A percentile compares a stretch with the other conserved stretches of the same genome.
Evolutionary conservation across 2,888 invertebrate species (phyloP).

Genomic region (Mellilla xanthometata): DNA sequence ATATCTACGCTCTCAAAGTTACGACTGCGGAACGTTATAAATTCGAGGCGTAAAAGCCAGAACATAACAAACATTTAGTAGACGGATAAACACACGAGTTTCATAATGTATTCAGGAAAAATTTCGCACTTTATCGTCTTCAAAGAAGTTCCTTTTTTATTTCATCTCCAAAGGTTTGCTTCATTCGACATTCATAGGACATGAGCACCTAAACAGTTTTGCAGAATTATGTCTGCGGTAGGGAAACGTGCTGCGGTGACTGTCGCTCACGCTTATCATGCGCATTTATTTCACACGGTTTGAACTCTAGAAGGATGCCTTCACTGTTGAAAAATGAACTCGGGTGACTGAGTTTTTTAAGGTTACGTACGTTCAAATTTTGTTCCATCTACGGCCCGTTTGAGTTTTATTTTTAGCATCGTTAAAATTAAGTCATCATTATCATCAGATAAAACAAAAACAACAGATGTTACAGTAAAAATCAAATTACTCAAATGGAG

Average conservation of each 20-base stretch:
- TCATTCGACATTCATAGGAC: constrained; percentile 57
- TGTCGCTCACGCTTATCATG: constrained; percentile 25
- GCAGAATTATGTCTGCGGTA: constrained; percentile 40
- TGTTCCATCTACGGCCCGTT: too few species aligned
- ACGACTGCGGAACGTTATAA: constrained; percentile 21
- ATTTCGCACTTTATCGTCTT: constrained; percentile 44
- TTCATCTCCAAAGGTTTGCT: constrained; percentile 47
- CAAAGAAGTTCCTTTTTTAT: constrained; percentile 49
- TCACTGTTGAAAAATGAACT: neutral
- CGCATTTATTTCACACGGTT: constrained; percentile 26
- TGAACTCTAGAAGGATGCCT: constrained; percentile 5
- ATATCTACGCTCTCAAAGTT: constrained; percentile 21
- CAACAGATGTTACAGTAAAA: too few species aligned
- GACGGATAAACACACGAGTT: constrained; percentile 28
- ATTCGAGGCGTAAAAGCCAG: constrained; percentile 19
- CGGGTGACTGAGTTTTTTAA: too few species aligned
- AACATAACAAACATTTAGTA: constrained; percentile 29
- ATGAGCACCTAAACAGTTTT: constrained; percentile 48
- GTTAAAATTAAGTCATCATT: too few species aligned
- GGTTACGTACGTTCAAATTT: too few species aligned
- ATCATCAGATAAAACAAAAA: too few species aligned
- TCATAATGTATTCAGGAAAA: constrained; percentile 40
- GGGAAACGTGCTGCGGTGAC: constrained; percentile 15
- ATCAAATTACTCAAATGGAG: too few species aligned
- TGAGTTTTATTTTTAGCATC: too few species aligned